phyloP scores from a whole-genome alignment of 2,888 invertebrate species.

The Leptopterna dolabrata region DNA sequence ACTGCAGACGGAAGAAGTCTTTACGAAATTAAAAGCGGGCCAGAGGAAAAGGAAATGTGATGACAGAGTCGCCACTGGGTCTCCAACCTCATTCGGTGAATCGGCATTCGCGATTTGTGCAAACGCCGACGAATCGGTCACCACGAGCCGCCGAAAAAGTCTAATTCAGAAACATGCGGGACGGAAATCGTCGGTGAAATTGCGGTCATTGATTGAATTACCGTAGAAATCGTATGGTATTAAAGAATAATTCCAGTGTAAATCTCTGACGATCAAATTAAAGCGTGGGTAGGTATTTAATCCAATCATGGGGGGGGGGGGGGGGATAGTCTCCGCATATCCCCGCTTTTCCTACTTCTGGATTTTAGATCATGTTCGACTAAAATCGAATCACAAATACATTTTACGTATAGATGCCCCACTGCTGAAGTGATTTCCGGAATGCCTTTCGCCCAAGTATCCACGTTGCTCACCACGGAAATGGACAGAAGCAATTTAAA shows the following conservation, averaged over 20 bases:
- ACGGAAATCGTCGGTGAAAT: background rate
- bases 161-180: background rate
- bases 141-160: background rate
- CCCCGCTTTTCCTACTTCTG: too few relatives aligned
- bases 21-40: background rate
- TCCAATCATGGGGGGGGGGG: too few relatives aligned
- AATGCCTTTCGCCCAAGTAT: too few relatives aligned
- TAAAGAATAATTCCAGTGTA: background rate
- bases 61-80: background rate
- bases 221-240: background rate
- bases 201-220: background rate
- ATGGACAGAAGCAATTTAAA: too few relatives aligned
- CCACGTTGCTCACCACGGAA: too few relatives aligned
- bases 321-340: too few relatives aligned
- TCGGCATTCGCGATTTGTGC: constrained; percentile 23
- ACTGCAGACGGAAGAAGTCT: background rate
- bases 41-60: constrained; percentile 13
- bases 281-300: background rate
- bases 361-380: too few relatives aligned
- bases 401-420: too few relatives aligned
- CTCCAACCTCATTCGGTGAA: constrained; percentile 27
- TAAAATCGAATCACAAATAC: too few relatives aligned
- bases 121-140: background rate
- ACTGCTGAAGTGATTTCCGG: too few relatives aligned
- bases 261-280: background rate